Conservation (phyloP, 2,113 vertebrate species). For the Tetraodon nigroviridis region DNA sequence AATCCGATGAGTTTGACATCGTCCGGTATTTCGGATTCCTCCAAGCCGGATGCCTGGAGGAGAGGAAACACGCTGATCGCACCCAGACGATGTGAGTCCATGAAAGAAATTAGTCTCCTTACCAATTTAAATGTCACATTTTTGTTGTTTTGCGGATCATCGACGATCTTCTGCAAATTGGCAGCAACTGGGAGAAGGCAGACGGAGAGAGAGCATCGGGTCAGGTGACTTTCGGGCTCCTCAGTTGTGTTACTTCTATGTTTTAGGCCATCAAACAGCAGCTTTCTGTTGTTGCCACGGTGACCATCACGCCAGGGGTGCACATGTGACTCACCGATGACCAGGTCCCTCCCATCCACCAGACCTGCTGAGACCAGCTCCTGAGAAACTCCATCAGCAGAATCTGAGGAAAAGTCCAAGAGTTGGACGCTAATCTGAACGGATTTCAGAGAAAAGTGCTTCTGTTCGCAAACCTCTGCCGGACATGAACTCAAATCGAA, state of each 20-base stretch:
- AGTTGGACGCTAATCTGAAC: not conserved
- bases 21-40: constrained; percentile 94
- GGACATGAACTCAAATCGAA: constrained; percentile 96
- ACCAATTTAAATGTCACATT: constrained; percentile 99
- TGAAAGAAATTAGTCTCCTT: constrained; percentile 45
- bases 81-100: not conserved
- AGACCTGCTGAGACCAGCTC: constrained; percentile 97
- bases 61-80: not conserved
- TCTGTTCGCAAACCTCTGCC: constrained; percentile 83
- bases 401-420: constrained; percentile 77
- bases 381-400: constrained; percentile 96
- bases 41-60: constrained; percentile 88
- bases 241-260: no score
- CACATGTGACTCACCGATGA: constrained; percentile 81
- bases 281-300: no score
- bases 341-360: constrained; percentile 94
- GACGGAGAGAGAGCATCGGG: constrained; percentile 9
- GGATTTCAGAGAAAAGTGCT: accelerated
- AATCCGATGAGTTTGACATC: constrained; percentile 97
- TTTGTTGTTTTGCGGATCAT: constrained; percentile 92
- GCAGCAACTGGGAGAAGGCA: constrained; percentile 85
- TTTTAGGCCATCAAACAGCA: no score
- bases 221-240: not conserved
- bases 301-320: not conserved
- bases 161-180: constrained; percentile 99